Percentiles rank a stretch among this genome's conserved stretches.
Conservation (phyloP, 2,888 invertebrate species). For the Phengaris alcon region DNA sequence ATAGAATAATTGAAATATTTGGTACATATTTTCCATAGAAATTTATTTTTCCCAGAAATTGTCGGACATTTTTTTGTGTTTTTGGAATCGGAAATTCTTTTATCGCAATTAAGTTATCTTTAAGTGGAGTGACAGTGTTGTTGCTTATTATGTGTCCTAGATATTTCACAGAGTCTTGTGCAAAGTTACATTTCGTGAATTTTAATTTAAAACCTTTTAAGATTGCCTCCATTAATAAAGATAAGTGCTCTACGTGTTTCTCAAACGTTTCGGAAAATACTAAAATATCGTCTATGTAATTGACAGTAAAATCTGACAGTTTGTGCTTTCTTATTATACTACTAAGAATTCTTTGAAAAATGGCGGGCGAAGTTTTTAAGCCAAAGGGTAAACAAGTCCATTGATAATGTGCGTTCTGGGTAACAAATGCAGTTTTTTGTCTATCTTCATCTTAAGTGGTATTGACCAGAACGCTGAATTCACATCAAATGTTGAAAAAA, state of each 20-base stretch:
- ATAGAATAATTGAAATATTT: no score
- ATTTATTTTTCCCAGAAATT: no score
- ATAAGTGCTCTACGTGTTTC: no score
- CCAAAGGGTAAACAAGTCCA: constrained; percentile 52
- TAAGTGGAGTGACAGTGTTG: constrained; percentile 38
- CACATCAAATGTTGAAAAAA: no score
- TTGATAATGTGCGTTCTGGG: constrained; percentile 41
- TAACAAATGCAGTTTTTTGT: constrained; percentile 49
- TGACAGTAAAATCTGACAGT: no score
- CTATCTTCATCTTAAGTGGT: constrained; percentile 48
- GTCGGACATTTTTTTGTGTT: constrained; percentile 33
- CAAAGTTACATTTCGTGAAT: no score
- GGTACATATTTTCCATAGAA: no score
- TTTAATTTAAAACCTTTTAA: no score
- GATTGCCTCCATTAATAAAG: no score
- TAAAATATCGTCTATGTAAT: no score
- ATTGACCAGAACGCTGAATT: constrained; percentile 57
- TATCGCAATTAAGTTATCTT: constrained; percentile 41
- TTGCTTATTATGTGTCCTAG: constrained; percentile 39
- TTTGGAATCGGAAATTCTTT: constrained; percentile 37
- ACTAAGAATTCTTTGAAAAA: constrained; percentile 50
- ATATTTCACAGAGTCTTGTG: no score
- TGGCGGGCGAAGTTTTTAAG: constrained; percentile 50
- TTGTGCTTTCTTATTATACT: constrained; percentile 44
- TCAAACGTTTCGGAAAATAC: no score